Evolutionary conservation across 1,140 invertebrate species (phyloP).

Genomic region (Psix sp.): DNA sequence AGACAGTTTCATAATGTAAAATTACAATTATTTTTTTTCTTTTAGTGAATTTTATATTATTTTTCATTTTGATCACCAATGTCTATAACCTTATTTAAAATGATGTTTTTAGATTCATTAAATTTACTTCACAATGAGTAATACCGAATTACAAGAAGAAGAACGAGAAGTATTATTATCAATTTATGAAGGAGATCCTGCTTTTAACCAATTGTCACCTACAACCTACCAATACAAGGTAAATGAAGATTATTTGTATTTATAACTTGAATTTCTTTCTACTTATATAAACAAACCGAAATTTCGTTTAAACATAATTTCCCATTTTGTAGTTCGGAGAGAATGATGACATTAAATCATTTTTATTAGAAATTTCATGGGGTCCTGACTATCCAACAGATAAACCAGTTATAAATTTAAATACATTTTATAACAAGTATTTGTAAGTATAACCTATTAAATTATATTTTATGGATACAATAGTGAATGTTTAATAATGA

Average conservation of each 20-base stretch:
- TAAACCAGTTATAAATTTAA: constrained; percentile 88
- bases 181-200: constrained; percentile 94
- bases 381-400: constrained; percentile 89
- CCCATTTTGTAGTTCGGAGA: constrained; percentile 85
- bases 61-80: no score
- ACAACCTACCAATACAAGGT: constrained; percentile 95
- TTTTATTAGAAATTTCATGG: constrained; percentile 93
- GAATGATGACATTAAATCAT: constrained; percentile 87
- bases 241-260: constrained; percentile 23
- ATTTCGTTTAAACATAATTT: background rate
- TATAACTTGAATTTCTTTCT: constrained; percentile 1
- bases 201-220: constrained; percentile 88
- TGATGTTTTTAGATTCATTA: no score
- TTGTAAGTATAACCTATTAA: constrained; percentile 82
- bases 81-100: no score
- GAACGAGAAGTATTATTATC: constrained; percentile 93
- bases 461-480: background rate
- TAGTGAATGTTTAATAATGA: no score
- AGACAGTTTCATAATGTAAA: no score
- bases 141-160: constrained; percentile 86
- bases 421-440: constrained; percentile 96
- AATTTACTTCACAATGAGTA: no score
- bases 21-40: no score
- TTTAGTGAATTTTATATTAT: no score
- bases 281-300: no score